These are phyloP conservation scores for Casuarius casuarius DNA, from an alignment of 2,113 vertebrate species.

Conservation along the genomic window DNA sequence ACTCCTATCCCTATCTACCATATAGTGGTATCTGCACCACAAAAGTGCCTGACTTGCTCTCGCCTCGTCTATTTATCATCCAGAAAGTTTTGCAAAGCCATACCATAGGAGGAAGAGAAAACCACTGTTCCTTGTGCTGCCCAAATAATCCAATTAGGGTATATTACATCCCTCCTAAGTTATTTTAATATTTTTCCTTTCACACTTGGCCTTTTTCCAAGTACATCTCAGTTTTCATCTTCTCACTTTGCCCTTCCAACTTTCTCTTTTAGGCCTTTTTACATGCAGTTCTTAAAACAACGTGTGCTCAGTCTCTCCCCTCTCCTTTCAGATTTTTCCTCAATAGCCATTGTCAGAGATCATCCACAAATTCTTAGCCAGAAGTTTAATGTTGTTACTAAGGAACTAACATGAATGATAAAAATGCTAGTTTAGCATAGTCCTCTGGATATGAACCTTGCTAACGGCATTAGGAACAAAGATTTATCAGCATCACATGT, in stretches of 20 bases:
- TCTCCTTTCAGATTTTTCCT: not conserved
- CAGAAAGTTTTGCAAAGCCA: not conserved
- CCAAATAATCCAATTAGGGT: not conserved
- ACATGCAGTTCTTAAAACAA: not conserved
- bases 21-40: not conserved
- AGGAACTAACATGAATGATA: not conserved
- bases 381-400: not conserved
- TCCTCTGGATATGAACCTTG: not conserved
- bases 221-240: not conserved
- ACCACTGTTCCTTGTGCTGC: not conserved
- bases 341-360: not conserved
- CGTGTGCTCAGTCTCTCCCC: accelerated
- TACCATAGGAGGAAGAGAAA: not conserved
- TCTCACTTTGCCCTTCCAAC: not conserved
- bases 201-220: not conserved
- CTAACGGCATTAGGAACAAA: not conserved
- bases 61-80: not conserved
- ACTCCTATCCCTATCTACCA: not conserved
- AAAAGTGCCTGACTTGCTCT: not conserved
- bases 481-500: accelerated
- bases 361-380: not conserved
- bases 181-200: not conserved
- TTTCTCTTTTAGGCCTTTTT: not conserved
- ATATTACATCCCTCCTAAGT: not conserved
- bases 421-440: not conserved